These are phyloP conservation scores for Hydrozoanthus gracilis DNA, from an alignment of 92 coral and sea anemone genomes.

Conservation along the genomic window DNA sequence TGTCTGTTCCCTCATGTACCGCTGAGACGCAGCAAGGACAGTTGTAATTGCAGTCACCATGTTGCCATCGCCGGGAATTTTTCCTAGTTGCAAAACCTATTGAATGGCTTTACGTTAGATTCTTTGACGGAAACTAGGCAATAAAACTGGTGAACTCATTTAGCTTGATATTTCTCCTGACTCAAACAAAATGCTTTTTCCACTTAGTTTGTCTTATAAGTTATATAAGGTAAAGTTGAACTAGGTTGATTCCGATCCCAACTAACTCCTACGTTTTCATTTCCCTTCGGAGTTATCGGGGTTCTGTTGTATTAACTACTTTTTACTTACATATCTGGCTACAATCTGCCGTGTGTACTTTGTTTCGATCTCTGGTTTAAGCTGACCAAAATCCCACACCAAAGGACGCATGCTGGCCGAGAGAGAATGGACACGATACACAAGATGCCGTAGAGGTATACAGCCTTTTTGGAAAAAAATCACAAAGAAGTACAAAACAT, in stretches of 20 bases:
- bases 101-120: not conserved
- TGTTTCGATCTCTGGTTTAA: constrained; percentile 75
- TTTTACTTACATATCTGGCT: constrained; percentile 61
- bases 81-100: constrained; percentile 38
- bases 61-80: constrained; percentile 63
- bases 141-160: too few relatives aligned
- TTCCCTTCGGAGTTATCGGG: too few relatives aligned
- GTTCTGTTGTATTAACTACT: too few relatives aligned
- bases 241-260: too few relatives aligned
- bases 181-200: too few relatives aligned
- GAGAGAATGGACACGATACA: constrained; percentile 78
- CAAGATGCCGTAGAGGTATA: not conserved
- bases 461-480: too few relatives aligned
- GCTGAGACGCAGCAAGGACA: constrained; percentile 85
- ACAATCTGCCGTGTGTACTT: constrained; percentile 78
- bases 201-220: too few relatives aligned
- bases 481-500: too few relatives aligned
- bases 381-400: constrained; percentile 90
- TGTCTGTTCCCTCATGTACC: constrained; percentile 84
- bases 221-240: too few relatives aligned
- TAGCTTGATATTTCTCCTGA: too few relatives aligned
- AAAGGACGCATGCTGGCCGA: constrained; percentile 83
- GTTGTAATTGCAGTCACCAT: constrained; percentile 70
- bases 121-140: too few relatives aligned
- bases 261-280: too few relatives aligned